A percentile compares a stretch with the other conserved stretches of the same genome.
Evolutionary conservation across 2,113 vertebrate genomes (phyloP).

Genomic region (Phyllostomus discolor): DNA sequence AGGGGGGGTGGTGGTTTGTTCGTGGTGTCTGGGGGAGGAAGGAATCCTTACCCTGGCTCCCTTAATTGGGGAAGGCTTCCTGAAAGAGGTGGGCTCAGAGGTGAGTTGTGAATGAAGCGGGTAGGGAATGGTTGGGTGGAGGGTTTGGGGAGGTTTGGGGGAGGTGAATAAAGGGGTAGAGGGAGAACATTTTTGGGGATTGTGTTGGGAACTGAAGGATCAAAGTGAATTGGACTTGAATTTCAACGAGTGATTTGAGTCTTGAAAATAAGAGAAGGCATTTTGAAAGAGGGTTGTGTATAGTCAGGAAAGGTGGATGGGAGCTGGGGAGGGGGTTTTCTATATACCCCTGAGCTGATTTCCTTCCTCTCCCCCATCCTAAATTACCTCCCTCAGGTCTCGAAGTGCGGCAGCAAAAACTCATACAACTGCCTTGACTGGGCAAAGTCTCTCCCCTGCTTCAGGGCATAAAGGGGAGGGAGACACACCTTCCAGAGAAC

Average conservation of each 20-base stretch:
- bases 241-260: conserved; percentile 35
- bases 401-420: conserved; percentile 70
- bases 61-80: conserved; percentile 78
- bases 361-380: conserved; percentile 12
- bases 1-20: conserved; percentile 70
- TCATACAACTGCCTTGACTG: conserved; percentile 54
- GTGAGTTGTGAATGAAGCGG: conserved; percentile 76
- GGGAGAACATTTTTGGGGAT: conserved; percentile 48
- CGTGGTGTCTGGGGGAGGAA: conserved; percentile 75
- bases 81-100: conserved; percentile 77
- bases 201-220: conserved; percentile 46
- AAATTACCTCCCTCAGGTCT: conserved; percentile 61
- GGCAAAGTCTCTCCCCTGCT: conserved; percentile 62
- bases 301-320: conserved; percentile 13
- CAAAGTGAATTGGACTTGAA: neutral
- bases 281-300: conserved; percentile 41
- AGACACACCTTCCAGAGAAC: conserved; percentile 60
- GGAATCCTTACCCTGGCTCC: conserved; percentile 76
- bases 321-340: conserved; percentile 62
- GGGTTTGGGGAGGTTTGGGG: conserved; percentile 58
- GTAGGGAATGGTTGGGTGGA: conserved; percentile 73
- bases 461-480: conserved; percentile 60
- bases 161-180: conserved; percentile 57
- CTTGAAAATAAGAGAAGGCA: neutral
- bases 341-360: conserved; percentile 56